phyloP scores from a whole-genome alignment of 2,113 vertebrate genomes.

The Anhinga anhinga region DNA sequence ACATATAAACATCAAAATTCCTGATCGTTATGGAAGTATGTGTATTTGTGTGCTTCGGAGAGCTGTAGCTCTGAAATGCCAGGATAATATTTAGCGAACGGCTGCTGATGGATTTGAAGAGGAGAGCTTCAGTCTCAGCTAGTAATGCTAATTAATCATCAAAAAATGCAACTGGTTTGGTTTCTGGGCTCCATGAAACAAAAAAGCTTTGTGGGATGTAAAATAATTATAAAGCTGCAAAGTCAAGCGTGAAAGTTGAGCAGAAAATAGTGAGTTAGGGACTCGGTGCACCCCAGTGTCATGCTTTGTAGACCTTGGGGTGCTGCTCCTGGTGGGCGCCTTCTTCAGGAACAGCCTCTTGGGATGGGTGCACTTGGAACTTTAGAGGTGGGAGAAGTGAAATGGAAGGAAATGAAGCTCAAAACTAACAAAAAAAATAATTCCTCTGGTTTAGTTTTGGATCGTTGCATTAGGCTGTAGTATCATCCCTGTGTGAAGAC shows the following conservation, averaged over 20 bases:
- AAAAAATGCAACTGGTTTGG: background rate
- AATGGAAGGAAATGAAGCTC: background rate
- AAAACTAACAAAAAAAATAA: background rate
- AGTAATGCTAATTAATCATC: background rate
- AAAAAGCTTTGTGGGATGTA: background rate
- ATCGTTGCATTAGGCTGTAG: accelerated
- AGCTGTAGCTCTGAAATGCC: background rate
- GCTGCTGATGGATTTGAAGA: background rate
- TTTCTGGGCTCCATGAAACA: background rate
- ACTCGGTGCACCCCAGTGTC: background rate
- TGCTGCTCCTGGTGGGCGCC: background rate
- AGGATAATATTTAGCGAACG: background rate
- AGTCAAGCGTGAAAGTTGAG: background rate
- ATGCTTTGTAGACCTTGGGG: background rate
- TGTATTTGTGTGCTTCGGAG: background rate
- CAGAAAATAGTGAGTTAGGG: background rate
- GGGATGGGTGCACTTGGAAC: background rate
- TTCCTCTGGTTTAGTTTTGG: background rate
- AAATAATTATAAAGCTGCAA: background rate
- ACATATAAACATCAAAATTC: background rate
- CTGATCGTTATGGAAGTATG: background rate
- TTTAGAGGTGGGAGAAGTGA: background rate
- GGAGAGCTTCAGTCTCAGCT: background rate
- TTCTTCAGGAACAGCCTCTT: background rate
- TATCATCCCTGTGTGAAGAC: background rate